Evolutionary conservation across 2,797 vertebrate genomes (phyloP), one percentile per base, ranked within the genome.

Genomic region (Masticophis lateralis): DNA sequence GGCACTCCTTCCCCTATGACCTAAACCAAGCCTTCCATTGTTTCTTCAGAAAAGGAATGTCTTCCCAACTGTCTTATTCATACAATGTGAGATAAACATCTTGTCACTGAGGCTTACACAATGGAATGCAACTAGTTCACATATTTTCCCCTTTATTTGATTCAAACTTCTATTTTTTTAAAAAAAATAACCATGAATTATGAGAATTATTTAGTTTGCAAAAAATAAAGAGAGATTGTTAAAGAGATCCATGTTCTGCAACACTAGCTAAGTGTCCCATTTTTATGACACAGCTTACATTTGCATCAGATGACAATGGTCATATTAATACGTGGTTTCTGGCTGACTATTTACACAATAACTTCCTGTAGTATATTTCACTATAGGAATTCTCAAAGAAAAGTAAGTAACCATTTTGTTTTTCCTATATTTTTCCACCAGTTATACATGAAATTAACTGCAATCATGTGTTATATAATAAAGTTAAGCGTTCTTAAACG

Each of bases 91-190:
- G 93, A 92, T 89, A 92, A 86, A 63, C 47, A 91, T 89, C 87
- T 94, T 63, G 13, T 51, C 55, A 74, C 37, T 43, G 28, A 88
- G 60, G 28, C 22, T 69, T 89, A 86, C 53, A 25, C 10, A 66
- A 27, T 86, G 92, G 93, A 94, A 94, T 92, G 93, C 43, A 92
- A 94, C 86, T 86, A 37, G 20, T 37, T 87, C 87, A 91, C 92
- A 92, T 92, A 88, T 90, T 94, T 91, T 11, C 56, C 27, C 37
- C 63, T 89, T 91, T 91, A 87, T 89, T 86, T 86, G 69, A 92
- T 86, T 22, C 69, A 83, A 22, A 66, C 3, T 11, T 28, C 43
- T 22, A 60, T 13, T 69, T 86, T 53, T 66, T 61, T n/a, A 11
- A 91, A 60, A 60, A 43, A 37, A 89, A 60, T 0, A 22, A 87